Evolutionary conservation across 2,888 invertebrate genomes (phyloP).

Genomic region (Plusia festucae): DNA sequence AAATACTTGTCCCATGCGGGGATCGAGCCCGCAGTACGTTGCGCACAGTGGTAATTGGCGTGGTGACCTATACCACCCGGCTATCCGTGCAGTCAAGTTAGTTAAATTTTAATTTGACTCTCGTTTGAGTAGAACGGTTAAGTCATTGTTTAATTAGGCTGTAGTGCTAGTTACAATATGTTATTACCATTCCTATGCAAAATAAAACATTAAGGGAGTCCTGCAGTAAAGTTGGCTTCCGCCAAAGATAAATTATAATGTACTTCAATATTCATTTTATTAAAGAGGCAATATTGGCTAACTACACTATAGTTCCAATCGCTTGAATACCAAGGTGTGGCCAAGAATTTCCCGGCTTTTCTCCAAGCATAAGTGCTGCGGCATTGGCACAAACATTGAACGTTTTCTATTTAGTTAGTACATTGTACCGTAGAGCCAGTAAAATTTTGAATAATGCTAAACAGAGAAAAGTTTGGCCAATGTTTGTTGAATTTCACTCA

Average conservation of each 20-base stretch:
- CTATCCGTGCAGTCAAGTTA: too few species aligned
- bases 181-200: not conserved
- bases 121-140: too few species aligned
- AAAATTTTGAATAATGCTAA: conserved; percentile 32
- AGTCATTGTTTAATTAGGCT: too few species aligned
- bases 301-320: not conserved
- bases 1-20: too few species aligned
- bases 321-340: not conserved
- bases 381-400: conserved; percentile 15
- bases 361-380: conserved; percentile 10
- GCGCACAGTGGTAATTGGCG: too few species aligned
- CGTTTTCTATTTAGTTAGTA: conserved; percentile 25
- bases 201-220: not conserved
- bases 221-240: not conserved
- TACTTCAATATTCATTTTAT: not conserved
- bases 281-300: not conserved
- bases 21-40: too few species aligned
- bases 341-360: conserved; percentile 5
- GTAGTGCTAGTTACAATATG: not conserved
- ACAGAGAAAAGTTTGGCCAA: conserved; percentile 40
- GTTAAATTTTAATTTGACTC: too few species aligned
- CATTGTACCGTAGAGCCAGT: conserved; percentile 7
- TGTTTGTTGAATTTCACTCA: conserved; percentile 36
- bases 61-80: too few species aligned
- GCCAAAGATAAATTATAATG: not conserved